Evolutionary conservation across 2,113 vertebrate species (phyloP).

Genomic region (human (Homo sapiens)): GRCh38 chr7:40710501-40711000

Average conservation of each 20-base stretch:
- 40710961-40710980: background rate
- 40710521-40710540: background rate
- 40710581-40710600: background rate
- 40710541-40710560: background rate
- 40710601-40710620: conserved; percentile 50
- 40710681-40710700: conserved; percentile 68
- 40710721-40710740: conserved; percentile 76
- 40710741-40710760: conserved; percentile 71
- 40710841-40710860: conserved; percentile 79
- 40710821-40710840: conserved; percentile 74
- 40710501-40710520: background rate
- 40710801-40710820: background rate
- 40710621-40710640: conserved; percentile 67
- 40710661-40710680: conserved; percentile 61
- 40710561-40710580: background rate
- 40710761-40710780: conserved; percentile 52
- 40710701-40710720: conserved; percentile 79
- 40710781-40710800: conserved; percentile 74
- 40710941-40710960: conserved; percentile 56
- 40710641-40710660: conserved; percentile 77
- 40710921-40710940: conserved; percentile 44
- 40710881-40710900: conserved; percentile 26
- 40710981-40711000: background rate
- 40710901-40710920: conserved; percentile 53
- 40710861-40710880: conserved; percentile 70